Evolutionary conservation across 1,140 invertebrate genomes (phyloP), one percentile per base, ranked within the genome.

Genomic region (Antheraea pernyi): DNA sequence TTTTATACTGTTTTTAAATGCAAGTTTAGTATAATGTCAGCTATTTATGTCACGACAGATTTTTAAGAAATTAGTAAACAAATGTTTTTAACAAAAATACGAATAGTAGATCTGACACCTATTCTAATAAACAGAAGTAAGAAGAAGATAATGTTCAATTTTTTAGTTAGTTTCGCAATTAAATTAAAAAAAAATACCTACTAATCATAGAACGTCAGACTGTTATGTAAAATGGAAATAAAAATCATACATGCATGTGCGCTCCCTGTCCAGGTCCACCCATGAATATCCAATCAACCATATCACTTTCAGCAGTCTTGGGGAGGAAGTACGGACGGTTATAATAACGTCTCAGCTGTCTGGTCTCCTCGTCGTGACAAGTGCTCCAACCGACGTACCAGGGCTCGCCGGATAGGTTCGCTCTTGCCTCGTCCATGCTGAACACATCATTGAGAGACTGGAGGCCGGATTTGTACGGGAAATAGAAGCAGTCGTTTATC

Each of bases 311-410:
- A 0, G 98, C 95, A 2, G 95, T 94, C 59, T 89, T 89, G 0
- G 98, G 98, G 7, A 99, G 93, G 86, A 99, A 99, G 82, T 98
- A 98, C 0, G 98, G 98, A 39, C 95, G 91, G 0, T 93, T 86
- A 84, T 99, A 99, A 85, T 98, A 97, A 68, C 95, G 78, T 30
- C 98, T 92, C 22, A 99, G 93, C 48, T 95, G 92, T 74, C 95
- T 94, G 0, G 96, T 96, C 36, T 96, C 96, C 61, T 94, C 94
- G 13, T 96, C 94, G 83, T 98, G 96, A 82, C 98, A 99, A 76
- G 98, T 98, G 81, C 97, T 98, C 98, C 98, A 99, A 39, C 98
- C 98, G 72, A 99, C 95, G 86, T 99, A 98, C 97, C 97, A 98
- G 0, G 96, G 95, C 30, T 94, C 93, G 2, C 95, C 96, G 19